Conservation (phyloP, 2,113 vertebrate species). For the Lanius ludovicianus region DNA sequence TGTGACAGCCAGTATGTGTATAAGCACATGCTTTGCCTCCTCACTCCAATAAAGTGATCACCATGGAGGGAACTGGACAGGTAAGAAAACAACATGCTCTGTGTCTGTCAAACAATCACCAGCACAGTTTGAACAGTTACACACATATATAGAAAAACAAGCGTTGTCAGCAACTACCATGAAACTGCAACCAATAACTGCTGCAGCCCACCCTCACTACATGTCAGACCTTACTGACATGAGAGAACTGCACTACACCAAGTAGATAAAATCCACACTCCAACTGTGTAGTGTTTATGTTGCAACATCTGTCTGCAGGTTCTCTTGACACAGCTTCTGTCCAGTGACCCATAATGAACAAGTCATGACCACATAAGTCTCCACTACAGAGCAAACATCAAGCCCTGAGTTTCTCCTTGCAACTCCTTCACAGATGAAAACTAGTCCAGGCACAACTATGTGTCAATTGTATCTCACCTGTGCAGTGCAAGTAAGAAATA, state of each 20-base stretch:
- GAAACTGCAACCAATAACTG: not conserved
- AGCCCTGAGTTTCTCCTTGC: not conserved
- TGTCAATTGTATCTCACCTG: not conserved
- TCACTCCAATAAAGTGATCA: not conserved
- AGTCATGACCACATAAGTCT: not conserved
- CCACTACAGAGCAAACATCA: not conserved
- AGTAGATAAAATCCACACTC: not conserved
- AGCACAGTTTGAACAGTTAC: not conserved
- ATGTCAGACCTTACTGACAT: rapidly evolving
- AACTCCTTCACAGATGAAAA: not conserved
- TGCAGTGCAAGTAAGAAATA: not conserved
- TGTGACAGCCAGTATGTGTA: not conserved
- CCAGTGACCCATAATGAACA: not conserved
- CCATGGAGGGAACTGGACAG: not conserved
- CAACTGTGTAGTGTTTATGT: not conserved
- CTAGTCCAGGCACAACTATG: not conserved
- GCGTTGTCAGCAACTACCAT: not conserved
- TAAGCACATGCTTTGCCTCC: not conserved
- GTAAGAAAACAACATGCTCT: not conserved
- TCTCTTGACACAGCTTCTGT: not conserved
- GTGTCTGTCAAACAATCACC: not conserved
- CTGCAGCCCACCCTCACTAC: not conserved
- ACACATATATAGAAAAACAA: not conserved
- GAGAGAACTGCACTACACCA: not conserved
- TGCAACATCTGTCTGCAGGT: not conserved